Percentiles rank a stretch among this genome's conserved stretches.
phyloP scores from a whole-genome alignment of 2,888 invertebrate species.

The Gandaritis pyraliata region DNA sequence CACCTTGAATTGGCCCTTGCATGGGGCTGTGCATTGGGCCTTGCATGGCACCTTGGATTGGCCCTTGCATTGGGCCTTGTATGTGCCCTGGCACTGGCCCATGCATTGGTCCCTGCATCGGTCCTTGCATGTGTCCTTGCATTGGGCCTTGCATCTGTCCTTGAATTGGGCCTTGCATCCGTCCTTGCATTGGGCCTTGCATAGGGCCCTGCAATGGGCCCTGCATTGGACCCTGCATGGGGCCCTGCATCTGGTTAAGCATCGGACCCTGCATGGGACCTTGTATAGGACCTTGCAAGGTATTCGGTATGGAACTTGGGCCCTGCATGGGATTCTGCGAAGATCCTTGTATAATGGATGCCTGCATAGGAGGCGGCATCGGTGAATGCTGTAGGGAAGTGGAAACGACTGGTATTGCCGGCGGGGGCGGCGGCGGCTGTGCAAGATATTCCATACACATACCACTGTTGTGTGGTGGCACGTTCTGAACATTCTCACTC shows the following conservation, averaged over 20 bases:
- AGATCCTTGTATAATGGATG: not conserved
- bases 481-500: slow-evolving; percentile 2
- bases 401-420: slow-evolving; percentile 15
- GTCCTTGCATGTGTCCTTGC: slow-evolving; percentile 24
- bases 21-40: slow-evolving; percentile 7
- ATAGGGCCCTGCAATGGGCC: not conserved
- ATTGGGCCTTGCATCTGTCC: not conserved
- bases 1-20: slow-evolving; percentile 1
- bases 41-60: slow-evolving; percentile 7
- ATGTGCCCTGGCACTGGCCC: slow-evolving; percentile 33
- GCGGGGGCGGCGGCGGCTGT: slow-evolving; percentile 47
- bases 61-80: slow-evolving; percentile 19
- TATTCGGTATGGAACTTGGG: not conserved
- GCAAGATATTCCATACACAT: slow-evolving; percentile 35
- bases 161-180: not conserved
- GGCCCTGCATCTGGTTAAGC: slow-evolving; percentile 36
- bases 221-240: not conserved
- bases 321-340: not conserved
- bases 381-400: not conserved
- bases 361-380: not conserved
- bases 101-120: slow-evolving; percentile 37
- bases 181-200: slow-evolving; percentile 14
- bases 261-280: slow-evolving; percentile 36
- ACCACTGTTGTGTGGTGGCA: slow-evolving; percentile 9
- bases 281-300: slow-evolving; percentile 6